Percentiles rank a stretch among this genome's conserved stretches.
These are phyloP conservation scores for Rotaria sp. DNA, from an alignment of 2,888 invertebrate species.

Conservation along the genomic window DNA sequence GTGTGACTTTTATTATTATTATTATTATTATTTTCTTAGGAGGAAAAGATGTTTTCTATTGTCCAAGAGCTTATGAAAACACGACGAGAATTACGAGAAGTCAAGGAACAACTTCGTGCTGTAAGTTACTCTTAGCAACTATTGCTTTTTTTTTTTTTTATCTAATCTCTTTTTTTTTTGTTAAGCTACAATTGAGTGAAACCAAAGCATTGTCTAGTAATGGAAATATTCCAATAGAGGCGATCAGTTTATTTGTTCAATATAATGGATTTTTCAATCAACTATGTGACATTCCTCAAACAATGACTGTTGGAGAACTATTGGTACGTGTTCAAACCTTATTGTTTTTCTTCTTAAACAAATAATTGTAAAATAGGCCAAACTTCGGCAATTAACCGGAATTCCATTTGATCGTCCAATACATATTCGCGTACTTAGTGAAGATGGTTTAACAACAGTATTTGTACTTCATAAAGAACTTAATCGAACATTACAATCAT, in stretches of 20 bases:
- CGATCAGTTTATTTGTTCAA: not conserved
- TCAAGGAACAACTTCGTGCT: not conserved
- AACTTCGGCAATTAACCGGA: not conserved
- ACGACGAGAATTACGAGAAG: not conserved
- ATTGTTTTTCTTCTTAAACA: no score
- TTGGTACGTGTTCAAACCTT: not conserved
- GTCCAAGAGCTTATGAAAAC: not conserved
- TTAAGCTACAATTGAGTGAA: not conserved
- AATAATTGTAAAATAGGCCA: not conserved
- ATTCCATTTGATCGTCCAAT: not conserved
- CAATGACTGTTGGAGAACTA: not conserved
- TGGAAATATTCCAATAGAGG: no score
- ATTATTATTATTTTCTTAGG: not conserved
- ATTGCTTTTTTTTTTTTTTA: no score
- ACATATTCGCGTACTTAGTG: not conserved
- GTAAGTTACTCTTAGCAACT: no score
- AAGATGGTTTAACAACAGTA: not conserved
- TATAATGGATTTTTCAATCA: constrained; percentile 18
- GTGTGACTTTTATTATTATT: no score
- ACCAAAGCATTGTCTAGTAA: not conserved
- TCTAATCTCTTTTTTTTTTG: not conserved
- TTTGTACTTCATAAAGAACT: not conserved
- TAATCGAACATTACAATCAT: not conserved
- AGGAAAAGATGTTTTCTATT: not conserved
- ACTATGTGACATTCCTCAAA: not conserved